These are phyloP conservation scores for Ophthalmolycus amberensis DNA, from an alignment of 2,113 vertebrate species.

Conservation along the genomic window DNA sequence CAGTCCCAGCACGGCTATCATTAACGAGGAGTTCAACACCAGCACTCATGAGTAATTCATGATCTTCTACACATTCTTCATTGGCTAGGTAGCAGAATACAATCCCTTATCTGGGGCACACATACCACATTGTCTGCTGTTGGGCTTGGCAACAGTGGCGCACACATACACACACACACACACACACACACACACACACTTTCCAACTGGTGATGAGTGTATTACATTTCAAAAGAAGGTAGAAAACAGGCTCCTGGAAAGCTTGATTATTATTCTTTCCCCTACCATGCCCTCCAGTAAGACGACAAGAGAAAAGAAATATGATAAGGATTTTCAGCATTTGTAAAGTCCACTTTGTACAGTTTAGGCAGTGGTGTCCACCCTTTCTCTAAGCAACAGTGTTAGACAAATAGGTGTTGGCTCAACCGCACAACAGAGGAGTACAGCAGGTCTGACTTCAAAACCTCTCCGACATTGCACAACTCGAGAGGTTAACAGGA, in stretches of 20 bases:
- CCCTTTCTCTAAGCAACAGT: not conserved
- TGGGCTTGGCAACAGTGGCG: conserved; percentile 33
- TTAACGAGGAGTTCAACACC: conserved; percentile 70
- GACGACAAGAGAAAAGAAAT: not conserved
- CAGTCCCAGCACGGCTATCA: conserved; percentile 56
- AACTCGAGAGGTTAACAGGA: conserved; percentile 8
- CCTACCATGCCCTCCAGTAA: not conserved
- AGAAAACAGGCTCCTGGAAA: conserved; percentile 4
- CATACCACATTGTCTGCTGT: conserved; percentile 31
- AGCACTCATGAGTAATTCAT: conserved; percentile 77
- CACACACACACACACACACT: not conserved
- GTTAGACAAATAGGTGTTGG: conserved; percentile 22
- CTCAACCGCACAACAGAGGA: not conserved
- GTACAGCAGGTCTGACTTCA: not conserved
- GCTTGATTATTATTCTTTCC: not conserved
- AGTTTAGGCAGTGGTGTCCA: not conserved
- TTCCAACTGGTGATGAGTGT: not conserved
- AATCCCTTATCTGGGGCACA: conserved; percentile 61
- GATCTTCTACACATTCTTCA: conserved; percentile 53
- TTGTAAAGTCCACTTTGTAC: not conserved
- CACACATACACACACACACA: not conserved
- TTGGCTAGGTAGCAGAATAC: conserved; percentile 46
- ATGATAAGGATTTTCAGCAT: not conserved
- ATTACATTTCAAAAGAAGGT: not conserved
- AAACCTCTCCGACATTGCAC: conserved; percentile 5